phyloP scores from a whole-genome alignment of 2,888 invertebrate species.

The Tholera decimalis region DNA sequence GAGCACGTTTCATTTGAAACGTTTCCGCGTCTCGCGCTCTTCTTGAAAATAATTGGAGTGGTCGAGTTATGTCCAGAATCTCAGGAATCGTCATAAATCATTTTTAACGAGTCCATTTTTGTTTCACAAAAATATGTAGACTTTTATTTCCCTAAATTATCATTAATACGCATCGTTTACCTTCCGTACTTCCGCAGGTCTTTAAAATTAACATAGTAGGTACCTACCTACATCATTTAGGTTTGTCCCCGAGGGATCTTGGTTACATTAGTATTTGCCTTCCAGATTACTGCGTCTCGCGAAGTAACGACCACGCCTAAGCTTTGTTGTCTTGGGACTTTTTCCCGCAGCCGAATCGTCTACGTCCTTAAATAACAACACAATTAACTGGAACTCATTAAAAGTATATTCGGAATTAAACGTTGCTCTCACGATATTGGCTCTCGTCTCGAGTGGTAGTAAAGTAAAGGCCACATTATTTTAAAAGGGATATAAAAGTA shows the following conservation, averaged over 20 bases:
- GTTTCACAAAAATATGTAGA: conserved; percentile 52
- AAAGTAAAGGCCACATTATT: conserved; percentile 67
- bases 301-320: conserved; percentile 45
- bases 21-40: conserved; percentile 67
- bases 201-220: conserved; percentile 43
- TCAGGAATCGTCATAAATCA: conserved; percentile 71
- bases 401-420: conserved; percentile 61
- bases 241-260: conserved; percentile 29
- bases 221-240: conserved; percentile 43
- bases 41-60: conserved; percentile 84
- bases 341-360: conserved; percentile 29
- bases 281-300: conserved; percentile 51
- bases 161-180: conserved; percentile 42
- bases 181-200: conserved; percentile 42
- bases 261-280: conserved; percentile 55
- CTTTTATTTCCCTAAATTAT: conserved; percentile 52
- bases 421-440: conserved; percentile 59
- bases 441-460: conserved; percentile 67
- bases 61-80: conserved; percentile 73
- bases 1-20: conserved; percentile 72
- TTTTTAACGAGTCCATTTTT: conserved; percentile 69
- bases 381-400: conserved; percentile 53
- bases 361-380: conserved; percentile 39
- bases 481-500: conserved; percentile 80
- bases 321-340: conserved; percentile 44